phyloP scores from a whole-genome alignment of 2,113 vertebrate species.

The Fregata magnificens region DNA sequence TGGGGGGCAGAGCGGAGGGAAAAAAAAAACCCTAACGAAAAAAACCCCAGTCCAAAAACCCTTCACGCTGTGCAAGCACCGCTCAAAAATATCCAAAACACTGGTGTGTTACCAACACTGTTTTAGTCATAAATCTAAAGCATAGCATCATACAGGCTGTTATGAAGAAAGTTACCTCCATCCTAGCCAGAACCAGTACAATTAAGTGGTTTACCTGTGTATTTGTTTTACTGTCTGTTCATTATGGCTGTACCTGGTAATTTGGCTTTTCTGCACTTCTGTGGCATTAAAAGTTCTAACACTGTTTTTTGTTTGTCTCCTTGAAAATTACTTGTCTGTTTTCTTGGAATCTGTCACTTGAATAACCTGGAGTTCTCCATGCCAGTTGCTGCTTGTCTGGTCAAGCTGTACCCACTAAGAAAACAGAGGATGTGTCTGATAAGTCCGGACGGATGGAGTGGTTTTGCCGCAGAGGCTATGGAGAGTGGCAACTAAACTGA shows the following conservation, averaged over 20 bases:
- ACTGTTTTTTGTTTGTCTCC: not conserved
- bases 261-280: not conserved
- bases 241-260: not conserved
- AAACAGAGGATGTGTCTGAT: not conserved
- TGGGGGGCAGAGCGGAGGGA: not conserved
- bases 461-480: not conserved
- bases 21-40: too few species aligned
- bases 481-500: slow-evolving; percentile 16
- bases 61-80: not conserved
- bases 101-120: not conserved
- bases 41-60: rapidly evolving
- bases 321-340: not conserved
- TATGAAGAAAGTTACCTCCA: not conserved
- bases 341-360: not conserved
- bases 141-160: not conserved
- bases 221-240: not conserved
- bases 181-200: not conserved
- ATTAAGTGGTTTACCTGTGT: not conserved
- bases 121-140: not conserved
- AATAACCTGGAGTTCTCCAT: not conserved
- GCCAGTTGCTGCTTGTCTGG: not conserved
- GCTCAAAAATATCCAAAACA: not conserved
- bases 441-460: slow-evolving; percentile 31
- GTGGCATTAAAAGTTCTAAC: not conserved
- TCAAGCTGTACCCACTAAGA: not conserved